These are phyloP conservation scores for Hedychridium roseum DNA, from an alignment of 2,888 invertebrate species.

Conservation along the genomic window DNA sequence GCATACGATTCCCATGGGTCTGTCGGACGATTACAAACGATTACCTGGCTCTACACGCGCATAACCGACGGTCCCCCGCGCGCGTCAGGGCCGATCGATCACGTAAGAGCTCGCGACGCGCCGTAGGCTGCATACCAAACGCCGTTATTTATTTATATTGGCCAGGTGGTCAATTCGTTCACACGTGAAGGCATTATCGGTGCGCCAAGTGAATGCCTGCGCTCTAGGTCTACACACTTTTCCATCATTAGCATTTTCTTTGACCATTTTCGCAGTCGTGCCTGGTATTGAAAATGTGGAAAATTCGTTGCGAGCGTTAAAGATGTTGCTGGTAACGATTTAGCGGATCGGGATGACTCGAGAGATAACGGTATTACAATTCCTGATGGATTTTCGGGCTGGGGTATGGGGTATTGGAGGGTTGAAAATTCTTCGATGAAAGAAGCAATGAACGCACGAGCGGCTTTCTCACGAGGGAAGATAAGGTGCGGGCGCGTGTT, in stretches of 20 bases:
- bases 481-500: slow-evolving; percentile 12
- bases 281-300: too few species aligned
- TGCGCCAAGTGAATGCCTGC: slow-evolving; percentile 24
- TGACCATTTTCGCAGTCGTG: too few species aligned
- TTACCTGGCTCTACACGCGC: slow-evolving; percentile 24
- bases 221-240: too few species aligned
- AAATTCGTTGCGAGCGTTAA: too few species aligned
- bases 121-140: slow-evolving; percentile 49
- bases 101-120: slow-evolving; percentile 45
- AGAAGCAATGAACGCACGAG: slow-evolving; percentile 42
- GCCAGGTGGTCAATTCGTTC: slow-evolving; percentile 53
- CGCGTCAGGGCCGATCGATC: slow-evolving; percentile 47
- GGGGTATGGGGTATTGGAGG: too few species aligned
- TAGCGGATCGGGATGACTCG: too few species aligned
- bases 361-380: too few species aligned
- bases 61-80: slow-evolving; percentile 34
- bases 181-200: slow-evolving; percentile 46
- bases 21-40: slow-evolving; percentile 30
- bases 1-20: slow-evolving; percentile 30
- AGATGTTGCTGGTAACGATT: too few species aligned
- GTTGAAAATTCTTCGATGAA: too few species aligned
- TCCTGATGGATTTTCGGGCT: too few species aligned
- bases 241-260: too few species aligned
- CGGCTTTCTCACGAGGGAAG: slow-evolving; percentile 44
- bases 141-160: slow-evolving; percentile 54